Base-by-base conservation (phyloP, 2,888 invertebrate species). In the Archaeoteleia sp. region DNA sequence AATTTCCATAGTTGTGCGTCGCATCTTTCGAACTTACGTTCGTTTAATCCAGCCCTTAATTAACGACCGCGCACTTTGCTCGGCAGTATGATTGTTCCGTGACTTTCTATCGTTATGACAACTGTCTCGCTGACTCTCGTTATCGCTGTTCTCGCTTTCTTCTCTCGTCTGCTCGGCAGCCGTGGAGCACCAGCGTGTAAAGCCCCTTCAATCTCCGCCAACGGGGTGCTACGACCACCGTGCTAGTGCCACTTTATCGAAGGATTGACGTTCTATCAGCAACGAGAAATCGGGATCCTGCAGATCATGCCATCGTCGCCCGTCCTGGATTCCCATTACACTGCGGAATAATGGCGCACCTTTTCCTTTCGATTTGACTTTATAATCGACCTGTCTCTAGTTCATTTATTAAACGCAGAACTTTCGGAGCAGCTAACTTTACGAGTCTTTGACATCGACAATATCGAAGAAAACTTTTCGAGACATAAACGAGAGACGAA, bases 1-100 rank as follows among this genome's bases (percentile, higher is more conserved):
- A 60, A 67, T 67, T 60, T 29, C 60, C 55, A 35, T 58, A 53
- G 53, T 54, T 43, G 34, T 27, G 15, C 40, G 35, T 48, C 49
- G 55, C 45, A 39, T 34, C 34, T n/a, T 51, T 46, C 46, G 73
- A 77, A 76, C 62, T 76, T 65, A 62, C 60, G 71, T 72, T 77
- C 76, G 78, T 79, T 79, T 75, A 77, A 78, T 79, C 78, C 72
- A 54, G 63, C 65, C 67, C 73, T 74, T 76, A 76, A 78, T 79
- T 79, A 78, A 78, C 74, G 74, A 73, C 37, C 71, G 74, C 61
- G 69, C 67, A 45, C 45, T 34, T 10, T 30, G 10, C 39, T 37
- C 48, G 9, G 46, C 13, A 43, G 32, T 37, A 43, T 49, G 46
- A 60, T 67, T 66, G 58, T 66, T 66, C 54, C 9, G 23, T 39